These are phyloP conservation scores for Athalia cordata DNA, from an alignment of 2,888 invertebrate species.

Conservation along the genomic window DNA sequence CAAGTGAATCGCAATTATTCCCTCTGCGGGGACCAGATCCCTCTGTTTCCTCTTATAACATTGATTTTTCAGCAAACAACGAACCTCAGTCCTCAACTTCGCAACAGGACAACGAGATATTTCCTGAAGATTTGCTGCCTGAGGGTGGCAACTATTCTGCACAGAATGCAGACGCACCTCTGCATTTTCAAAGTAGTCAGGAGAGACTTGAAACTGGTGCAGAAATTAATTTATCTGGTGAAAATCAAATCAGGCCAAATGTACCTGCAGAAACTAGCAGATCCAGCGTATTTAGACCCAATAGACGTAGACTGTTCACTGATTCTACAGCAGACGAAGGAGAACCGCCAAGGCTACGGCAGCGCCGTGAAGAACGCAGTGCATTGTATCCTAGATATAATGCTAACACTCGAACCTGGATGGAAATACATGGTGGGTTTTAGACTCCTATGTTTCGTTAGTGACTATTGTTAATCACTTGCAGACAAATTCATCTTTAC, in stretches of 20 bases:
- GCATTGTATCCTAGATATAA: constrained; percentile 47
- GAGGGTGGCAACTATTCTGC: neutral
- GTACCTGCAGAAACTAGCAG: constrained; percentile 31
- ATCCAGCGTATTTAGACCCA: constrained; percentile 44
- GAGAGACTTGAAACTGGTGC: neutral
- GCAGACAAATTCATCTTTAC: neutral
- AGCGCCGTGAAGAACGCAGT: constrained; percentile 24
- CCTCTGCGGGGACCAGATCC: neutral
- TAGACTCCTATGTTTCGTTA: neutral
- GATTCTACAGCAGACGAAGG: constrained; percentile 28
- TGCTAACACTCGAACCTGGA: constrained; percentile 47
- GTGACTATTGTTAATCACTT: neutral
- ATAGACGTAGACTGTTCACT: constrained; percentile 51
- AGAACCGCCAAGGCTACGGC: constrained; percentile 39
- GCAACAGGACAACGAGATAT: neutral
- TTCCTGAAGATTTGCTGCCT: neutral
- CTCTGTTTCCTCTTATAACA: neutral
- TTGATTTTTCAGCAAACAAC: neutral
- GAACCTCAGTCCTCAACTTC: neutral
- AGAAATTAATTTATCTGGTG: neutral
- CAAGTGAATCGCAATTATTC: constrained; percentile 2
- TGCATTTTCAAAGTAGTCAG: neutral
- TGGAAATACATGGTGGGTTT: constrained; percentile 47
- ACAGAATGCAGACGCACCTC: neutral
- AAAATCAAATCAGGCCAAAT: constrained; percentile 5